Base-by-base conservation (phyloP, 2,888 invertebrate genomes). In the Cephus rjabovi region DNA sequence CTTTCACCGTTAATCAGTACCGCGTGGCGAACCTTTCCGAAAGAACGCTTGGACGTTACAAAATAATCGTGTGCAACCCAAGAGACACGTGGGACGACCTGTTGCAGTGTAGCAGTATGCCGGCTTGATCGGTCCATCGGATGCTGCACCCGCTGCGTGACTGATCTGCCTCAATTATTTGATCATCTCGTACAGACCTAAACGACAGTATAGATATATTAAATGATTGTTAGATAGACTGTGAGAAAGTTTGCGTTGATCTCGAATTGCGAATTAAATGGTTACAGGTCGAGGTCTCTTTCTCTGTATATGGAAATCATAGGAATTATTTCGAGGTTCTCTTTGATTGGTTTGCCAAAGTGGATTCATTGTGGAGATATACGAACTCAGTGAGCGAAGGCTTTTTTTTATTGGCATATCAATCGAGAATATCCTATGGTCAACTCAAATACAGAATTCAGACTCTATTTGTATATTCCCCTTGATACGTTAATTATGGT, bases 81-180 rank as follows among this genome's bases (percentile, higher is more conserved):
- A 73, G 80, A 76, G 79, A 68, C 81, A 84, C 81, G 80, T 83
- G 82, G 82, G 82, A 79, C 75, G 79, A 76, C 78, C 74, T 78
- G 77, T 77, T 79, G 78, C 71, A 71, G 30, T 71, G 31, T 12
- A 71, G 31, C 23, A 71, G 33, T 12, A 33, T 12, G 31, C 71
- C 40, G 40, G 71, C 71, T 71, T 34, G 23, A 56, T 56, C 40
- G 23, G 40, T 56, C 40, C 40, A 56, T 56, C 71, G 71, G 31
- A 33, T 71, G 71, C 31, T 71, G 71, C 71, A 77, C 78, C 78
- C 78, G 82, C 82, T 79, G 79, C 76, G 82, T 76, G 73, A 81
- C 82, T 82, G 82, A 82, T 82, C 82, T 81, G 78, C 80, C 82
- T 77, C 82, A 82, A 82, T 81, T 82, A 78, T 79, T 77, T 56